A percentile compares a stretch with the other conserved stretches of the same genome.
These are phyloP conservation scores for Caenorhabditis macrosperma DNA, from an alignment of 2,888 invertebrate genomes.

Conservation along the genomic window DNA sequence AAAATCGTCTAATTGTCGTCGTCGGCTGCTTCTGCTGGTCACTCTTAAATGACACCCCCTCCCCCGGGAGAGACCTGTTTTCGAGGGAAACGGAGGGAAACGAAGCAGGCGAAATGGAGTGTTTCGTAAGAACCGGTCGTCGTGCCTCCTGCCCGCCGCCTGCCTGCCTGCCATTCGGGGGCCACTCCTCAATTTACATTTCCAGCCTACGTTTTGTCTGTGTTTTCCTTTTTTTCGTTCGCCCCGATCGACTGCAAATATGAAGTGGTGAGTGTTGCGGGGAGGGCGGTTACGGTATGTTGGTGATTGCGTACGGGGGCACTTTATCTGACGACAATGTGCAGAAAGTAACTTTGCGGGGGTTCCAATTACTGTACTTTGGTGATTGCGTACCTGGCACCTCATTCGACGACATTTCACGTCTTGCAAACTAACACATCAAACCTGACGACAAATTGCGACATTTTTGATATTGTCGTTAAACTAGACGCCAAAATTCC, in stretches of 20 bases:
- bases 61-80: slow-evolving; percentile 47
- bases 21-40: slow-evolving; percentile 8
- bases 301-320: too few relatives aligned
- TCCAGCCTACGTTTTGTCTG: slow-evolving; percentile 26
- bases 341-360: too few relatives aligned
- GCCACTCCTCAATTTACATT: slow-evolving; percentile 46
- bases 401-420: too few relatives aligned
- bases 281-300: neutral
- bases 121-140: slow-evolving; percentile 53
- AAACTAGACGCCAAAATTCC: too few relatives aligned
- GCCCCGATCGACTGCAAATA: neutral
- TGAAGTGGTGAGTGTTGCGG: slow-evolving; percentile 19
- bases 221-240: slow-evolving; percentile 12
- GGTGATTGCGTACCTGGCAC: too few relatives aligned
- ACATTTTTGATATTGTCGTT: too few relatives aligned
- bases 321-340: too few relatives aligned
- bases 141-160: too few relatives aligned
- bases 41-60: slow-evolving; percentile 39
- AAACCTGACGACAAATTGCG: too few relatives aligned
- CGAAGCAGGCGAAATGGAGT: too few relatives aligned
- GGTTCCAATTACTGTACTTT: neutral
- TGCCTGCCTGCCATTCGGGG: slow-evolving; percentile 1
- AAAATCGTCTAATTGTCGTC: neutral
- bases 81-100: slow-evolving; percentile 39
- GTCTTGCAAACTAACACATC: too few relatives aligned